These are phyloP conservation scores for Neogale vison DNA, from an alignment of 2,113 vertebrate species.

Conservation along the genomic window DNA sequence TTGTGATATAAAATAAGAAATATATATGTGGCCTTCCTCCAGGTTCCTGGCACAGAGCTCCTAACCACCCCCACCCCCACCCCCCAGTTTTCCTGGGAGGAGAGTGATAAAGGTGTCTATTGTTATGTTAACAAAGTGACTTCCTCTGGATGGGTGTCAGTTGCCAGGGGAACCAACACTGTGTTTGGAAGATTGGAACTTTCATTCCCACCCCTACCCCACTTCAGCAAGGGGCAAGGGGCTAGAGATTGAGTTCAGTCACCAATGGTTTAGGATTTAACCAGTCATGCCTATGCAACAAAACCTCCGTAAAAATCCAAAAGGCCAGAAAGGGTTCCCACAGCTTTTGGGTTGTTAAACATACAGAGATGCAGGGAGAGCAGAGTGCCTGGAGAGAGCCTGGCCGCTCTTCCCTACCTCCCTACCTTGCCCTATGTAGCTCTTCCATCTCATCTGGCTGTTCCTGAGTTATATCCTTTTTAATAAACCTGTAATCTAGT, in stretches of 20 bases:
- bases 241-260: neutral
- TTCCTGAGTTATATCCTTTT: neutral
- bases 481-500: neutral
- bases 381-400: neutral
- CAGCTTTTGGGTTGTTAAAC: neutral
- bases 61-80: neutral
- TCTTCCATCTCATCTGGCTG: neutral
- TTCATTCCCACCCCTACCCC: neutral
- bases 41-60: neutral
- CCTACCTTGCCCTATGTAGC: neutral
- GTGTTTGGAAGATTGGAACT: neutral
- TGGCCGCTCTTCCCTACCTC: neutral
- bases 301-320: neutral
- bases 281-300: neutral
- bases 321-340: neutral
- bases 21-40: neutral
- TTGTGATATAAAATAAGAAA: neutral
- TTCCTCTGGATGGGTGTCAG: neutral
- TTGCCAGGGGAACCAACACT: neutral
- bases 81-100: neutral
- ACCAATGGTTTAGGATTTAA: neutral
- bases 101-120: neutral
- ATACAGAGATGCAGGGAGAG: neutral
- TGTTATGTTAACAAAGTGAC: neutral
- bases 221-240: neutral